Percentiles rank a stretch among this genome's conserved stretches.
Conservation (phyloP, 2,113 vertebrate genomes). For the Thinocorus orbignyianus region DNA sequence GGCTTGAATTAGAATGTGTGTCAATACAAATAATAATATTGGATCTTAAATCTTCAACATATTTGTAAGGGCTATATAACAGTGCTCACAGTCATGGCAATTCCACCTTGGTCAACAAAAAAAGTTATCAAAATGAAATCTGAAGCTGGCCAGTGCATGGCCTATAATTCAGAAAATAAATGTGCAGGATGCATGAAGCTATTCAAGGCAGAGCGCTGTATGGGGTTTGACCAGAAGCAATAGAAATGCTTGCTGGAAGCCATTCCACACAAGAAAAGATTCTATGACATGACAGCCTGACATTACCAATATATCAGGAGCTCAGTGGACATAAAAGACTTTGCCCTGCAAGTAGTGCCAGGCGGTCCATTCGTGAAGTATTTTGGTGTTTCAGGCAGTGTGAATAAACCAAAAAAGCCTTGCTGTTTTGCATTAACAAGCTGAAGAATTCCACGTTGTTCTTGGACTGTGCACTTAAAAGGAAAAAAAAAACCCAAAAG, state of each 20-base stretch:
- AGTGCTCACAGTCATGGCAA: background rate
- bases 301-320: constrained; percentile 52
- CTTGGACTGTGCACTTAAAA: background rate
- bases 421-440: background rate
- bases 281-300: constrained; percentile 58
- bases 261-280: constrained; percentile 26
- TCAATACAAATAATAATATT: background rate
- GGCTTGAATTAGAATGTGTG: background rate
- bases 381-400: background rate
- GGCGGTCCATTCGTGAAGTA: background rate
- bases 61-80: background rate
- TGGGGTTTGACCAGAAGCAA: constrained; percentile 29
- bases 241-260: constrained; percentile 39
- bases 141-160: background rate
- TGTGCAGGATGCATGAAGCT: constrained; percentile 17
- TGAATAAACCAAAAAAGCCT: background rate
- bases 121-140: constrained; percentile 21
- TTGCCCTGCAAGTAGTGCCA: background rate
- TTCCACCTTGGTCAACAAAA: background rate
- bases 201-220: constrained; percentile 26
- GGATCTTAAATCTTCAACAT: background rate
- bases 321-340: background rate
- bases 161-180: constrained; percentile 23
- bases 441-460: background rate
- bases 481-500: background rate